Evolutionary conservation across 2,888 invertebrate genomes (phyloP).

Genomic region (Tinea trinotella): DNA sequence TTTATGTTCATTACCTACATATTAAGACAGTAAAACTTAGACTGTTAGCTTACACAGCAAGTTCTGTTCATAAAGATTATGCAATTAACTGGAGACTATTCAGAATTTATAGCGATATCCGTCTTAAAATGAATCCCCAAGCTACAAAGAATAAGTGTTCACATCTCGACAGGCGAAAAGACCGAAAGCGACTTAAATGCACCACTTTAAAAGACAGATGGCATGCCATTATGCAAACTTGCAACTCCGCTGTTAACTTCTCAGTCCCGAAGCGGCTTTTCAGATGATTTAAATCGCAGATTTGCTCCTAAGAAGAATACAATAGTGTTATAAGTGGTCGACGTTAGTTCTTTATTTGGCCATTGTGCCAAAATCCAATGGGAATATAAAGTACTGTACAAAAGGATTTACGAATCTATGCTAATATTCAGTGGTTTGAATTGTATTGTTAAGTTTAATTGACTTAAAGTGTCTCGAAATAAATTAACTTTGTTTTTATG

Average conservation of each 20-base stretch:
- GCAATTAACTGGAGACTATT: constrained; percentile 12
- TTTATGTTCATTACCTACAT: constrained; percentile 16
- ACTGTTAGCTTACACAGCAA: constrained; percentile 3
- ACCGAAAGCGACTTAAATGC: constrained; percentile 17
- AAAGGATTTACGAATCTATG: too few species aligned
- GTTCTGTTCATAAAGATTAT: constrained; percentile 14
- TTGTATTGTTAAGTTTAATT: too few species aligned
- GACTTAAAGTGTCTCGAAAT: too few species aligned
- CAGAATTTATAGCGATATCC: constrained; percentile 11
- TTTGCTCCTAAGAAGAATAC: constrained; percentile 7
- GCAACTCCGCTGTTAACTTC: constrained; percentile 17
- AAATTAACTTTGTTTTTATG: too few species aligned
- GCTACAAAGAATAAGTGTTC: constrained; percentile 17
- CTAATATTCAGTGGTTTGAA: too few species aligned
- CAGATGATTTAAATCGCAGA: constrained; percentile 12
- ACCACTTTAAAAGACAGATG: constrained; percentile 20
- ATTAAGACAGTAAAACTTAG: constrained; percentile 10
- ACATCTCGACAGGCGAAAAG: constrained; percentile 11
- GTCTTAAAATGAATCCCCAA: constrained; percentile 6
- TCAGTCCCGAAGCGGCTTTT: constrained; percentile 15
- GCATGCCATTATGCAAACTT: constrained; percentile 19
- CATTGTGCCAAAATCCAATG: neutral
- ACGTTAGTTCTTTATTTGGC: neutral
- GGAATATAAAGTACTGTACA: too few species aligned
- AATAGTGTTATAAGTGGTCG: constrained; percentile 12